Evolutionary conservation across 2,113 vertebrate genomes (phyloP).

Genomic region (Neogale vison): DNA sequence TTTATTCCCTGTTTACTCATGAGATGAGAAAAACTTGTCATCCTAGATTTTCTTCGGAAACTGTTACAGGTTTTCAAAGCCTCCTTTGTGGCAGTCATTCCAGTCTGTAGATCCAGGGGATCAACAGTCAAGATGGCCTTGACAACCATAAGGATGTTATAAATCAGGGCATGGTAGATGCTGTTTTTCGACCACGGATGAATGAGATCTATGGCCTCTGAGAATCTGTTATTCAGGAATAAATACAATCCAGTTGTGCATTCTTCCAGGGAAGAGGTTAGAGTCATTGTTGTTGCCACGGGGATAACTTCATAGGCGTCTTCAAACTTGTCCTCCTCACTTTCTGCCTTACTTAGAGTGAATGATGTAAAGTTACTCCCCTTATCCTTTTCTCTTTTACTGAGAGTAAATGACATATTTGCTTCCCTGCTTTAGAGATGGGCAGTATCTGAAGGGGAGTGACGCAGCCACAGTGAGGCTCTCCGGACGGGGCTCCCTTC

Average conservation of each 20-base stretch:
- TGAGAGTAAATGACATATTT: constrained; percentile 34
- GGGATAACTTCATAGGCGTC: constrained; percentile 72
- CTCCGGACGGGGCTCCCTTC: background rate
- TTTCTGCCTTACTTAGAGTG: background rate
- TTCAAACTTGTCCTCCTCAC: constrained; percentile 62
- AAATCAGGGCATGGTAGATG: constrained; percentile 66
- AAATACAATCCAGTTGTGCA: constrained; percentile 77
- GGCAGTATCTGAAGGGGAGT: background rate
- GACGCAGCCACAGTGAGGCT: background rate
- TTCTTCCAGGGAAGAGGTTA: constrained; percentile 71
- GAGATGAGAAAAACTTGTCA: constrained; percentile 50
- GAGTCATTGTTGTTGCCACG: constrained; percentile 56
- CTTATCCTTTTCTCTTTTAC: background rate
- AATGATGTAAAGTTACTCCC: background rate
- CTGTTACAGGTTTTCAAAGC: constrained; percentile 71
- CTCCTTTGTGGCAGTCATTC: constrained; percentile 35
- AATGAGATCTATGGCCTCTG: constrained; percentile 69
- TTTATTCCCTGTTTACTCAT: constrained; percentile 53
- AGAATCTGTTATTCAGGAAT: constrained; percentile 78
- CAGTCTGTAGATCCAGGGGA: constrained; percentile 54
- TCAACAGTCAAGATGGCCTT: constrained; percentile 73
- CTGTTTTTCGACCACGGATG: constrained; percentile 72
- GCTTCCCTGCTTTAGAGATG: background rate
- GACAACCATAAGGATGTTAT: constrained; percentile 69
- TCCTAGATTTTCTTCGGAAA: constrained; percentile 64